Percentiles rank a stretch among this genome's conserved stretches.
phyloP scores from a whole-genome alignment of 1,140 invertebrate species.

The Cydia fagiglandana region DNA sequence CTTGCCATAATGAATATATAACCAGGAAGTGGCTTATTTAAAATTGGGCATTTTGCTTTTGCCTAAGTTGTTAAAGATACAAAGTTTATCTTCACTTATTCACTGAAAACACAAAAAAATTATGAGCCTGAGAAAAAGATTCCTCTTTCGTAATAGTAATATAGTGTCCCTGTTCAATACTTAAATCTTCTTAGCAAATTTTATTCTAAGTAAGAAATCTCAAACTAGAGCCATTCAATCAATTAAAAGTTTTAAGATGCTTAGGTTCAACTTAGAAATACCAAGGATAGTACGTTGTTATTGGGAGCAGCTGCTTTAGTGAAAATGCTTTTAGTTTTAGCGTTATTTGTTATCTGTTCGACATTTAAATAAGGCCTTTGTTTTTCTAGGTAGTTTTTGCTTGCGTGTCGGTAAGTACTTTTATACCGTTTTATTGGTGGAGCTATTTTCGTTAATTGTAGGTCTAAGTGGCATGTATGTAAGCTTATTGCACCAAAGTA shows the following conservation, averaged over 20 bases:
- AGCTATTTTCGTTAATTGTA: slow-evolving; percentile 23
- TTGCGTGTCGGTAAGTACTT: not conserved
- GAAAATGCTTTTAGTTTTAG: not conserved
- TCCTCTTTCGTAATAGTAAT: not conserved
- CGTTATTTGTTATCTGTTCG: not conserved
- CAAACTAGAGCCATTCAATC: not conserved
- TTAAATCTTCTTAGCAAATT: not conserved
- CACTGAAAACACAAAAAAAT: too few species aligned
- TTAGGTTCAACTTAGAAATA: not conserved
- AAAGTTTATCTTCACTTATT: too few species aligned
- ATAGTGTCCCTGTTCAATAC: not conserved
- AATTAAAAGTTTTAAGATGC: slow-evolving; percentile 1
- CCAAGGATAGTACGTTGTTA: not conserved
- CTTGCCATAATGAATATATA: too few species aligned
- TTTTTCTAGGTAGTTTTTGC: not conserved
- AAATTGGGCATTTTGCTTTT: too few species aligned
- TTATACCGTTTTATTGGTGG: not conserved
- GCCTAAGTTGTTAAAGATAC: too few species aligned
- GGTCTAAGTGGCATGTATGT: too few species aligned
- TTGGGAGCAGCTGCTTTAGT: not conserved
- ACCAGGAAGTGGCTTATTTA: too few species aligned
- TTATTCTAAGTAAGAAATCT: not conserved
- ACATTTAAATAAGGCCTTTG: not conserved
- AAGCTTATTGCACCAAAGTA: too few species aligned
- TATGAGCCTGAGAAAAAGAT: not conserved